These are phyloP conservation scores for Perodicticus potto DNA, from an alignment of 2,797 vertebrate species.

Conservation along the genomic window DNA sequence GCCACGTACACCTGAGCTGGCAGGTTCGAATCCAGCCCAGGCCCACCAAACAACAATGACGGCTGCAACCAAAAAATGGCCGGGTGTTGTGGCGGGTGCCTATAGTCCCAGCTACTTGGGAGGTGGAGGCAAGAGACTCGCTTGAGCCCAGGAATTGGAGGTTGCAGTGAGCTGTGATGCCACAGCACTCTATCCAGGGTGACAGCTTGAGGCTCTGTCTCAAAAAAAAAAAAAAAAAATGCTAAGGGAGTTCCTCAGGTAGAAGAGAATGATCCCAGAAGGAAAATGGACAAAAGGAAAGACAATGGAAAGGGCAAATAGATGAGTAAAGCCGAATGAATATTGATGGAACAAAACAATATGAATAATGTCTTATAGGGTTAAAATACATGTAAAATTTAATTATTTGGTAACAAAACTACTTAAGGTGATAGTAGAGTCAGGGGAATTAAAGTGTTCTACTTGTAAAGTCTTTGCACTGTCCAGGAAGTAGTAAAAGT, in stretches of 20 bases:
- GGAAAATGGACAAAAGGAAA: not conserved
- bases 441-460: not conserved
- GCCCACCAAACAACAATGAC: too few species aligned
- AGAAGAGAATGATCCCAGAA: not conserved
- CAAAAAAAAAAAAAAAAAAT: constrained; percentile 49
- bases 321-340: not conserved
- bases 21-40: too few species aligned
- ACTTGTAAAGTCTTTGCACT: not conserved
- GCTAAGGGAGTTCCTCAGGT: not conserved
- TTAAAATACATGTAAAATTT: not conserved
- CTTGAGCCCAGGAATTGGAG: too few species aligned
- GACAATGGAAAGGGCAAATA: not conserved
- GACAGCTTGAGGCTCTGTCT: too few species aligned
- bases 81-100: too few species aligned
- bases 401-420: not conserved
- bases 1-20: too few species aligned
- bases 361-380: not conserved
- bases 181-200: too few species aligned
- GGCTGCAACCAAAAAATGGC: too few species aligned
- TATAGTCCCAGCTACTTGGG: too few species aligned
- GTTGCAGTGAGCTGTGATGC: too few species aligned
- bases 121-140: too few species aligned
- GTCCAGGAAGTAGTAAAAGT: not conserved
- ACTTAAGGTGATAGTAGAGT: not conserved
- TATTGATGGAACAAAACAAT: not conserved